These are phyloP conservation scores for Micoletzkya japonica DNA, from an alignment of 2,888 invertebrate species.

Conservation along the genomic window DNA sequence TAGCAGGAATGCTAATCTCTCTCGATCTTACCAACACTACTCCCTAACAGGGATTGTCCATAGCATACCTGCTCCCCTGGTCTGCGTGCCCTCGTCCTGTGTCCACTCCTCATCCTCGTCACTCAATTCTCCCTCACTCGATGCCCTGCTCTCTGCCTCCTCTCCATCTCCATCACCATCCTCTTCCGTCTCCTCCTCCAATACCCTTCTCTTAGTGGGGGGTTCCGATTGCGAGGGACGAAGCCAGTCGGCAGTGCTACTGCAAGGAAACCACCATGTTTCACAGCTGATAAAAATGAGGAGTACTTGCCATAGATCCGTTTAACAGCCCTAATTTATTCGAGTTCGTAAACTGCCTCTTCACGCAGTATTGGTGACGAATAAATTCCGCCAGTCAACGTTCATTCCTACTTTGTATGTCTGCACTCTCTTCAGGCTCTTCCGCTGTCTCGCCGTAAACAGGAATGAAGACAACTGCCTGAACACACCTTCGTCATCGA, in stretches of 20 bases:
- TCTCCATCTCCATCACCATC: not conserved
- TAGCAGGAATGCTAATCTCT: no score
- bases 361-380: no score
- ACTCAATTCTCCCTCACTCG: not conserved
- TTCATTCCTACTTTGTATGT: no score
- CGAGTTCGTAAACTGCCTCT: no score
- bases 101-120: not conserved
- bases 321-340: not conserved
- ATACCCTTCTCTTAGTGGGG: no score
- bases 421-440: no score
- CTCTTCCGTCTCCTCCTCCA: conserved; percentile 1
- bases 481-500: no score
- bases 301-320: not conserved
- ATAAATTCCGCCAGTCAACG: no score
- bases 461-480: no score
- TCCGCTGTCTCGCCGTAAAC: no score
- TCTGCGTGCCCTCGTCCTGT: not conserved
- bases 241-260: no score
- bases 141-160: not conserved
- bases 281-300: not conserved
- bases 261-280: not conserved
- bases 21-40: not conserved
- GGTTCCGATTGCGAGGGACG: no score
- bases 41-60: conserved; percentile 3
- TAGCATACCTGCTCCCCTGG: not conserved